Base-by-base conservation (phyloP, 2,888 invertebrate species). In the Drosophila buzzatii region DNA sequence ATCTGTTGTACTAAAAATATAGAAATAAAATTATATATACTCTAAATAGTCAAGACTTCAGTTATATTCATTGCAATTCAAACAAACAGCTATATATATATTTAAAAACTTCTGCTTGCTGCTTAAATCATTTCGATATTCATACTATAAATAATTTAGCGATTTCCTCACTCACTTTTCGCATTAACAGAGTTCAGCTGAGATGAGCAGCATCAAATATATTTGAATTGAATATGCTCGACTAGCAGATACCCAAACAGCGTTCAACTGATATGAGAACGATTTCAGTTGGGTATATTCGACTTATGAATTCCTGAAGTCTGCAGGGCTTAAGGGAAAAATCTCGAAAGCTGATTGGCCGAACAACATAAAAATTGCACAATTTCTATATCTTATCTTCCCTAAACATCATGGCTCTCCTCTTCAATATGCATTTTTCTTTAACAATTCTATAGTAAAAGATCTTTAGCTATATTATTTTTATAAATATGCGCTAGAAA, bases 91-190 rank as follows among this genome's bases (percentile, higher is more conserved):
- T 27, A 5, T 27, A 27, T 27, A 3, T 27, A 2, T 27, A 3
- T 23, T 23, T 23, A 23, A 37, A 37, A 31, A 18, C 18, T 33
- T 51, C 14, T 35, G 51, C 33, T 20, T 33, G 14, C 35, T 23
- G 23, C 52, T 23, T 23, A 9, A 37, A 23, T 23, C 37, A 16
- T 35, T 20, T 35, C 14, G 12, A 53, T n/a, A 52, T 47, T 4
- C 12, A 23, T 47, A 39, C 16, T 42, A 67, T 37, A 33, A 60
- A 47, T 27, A 71, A 44, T 59, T 52, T 31, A 44, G 33, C 37
- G 60, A 53, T 57, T 52, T 66, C 51, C 12, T 7, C 51, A 47
- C 33, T 12, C 51, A 16, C 20, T 12, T 45, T 51, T 59, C 51
- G 45, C 31, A 39, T 16, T 27, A 37, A 37, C 18, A 10, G 27